phyloP scores from a whole-genome alignment of 2,113 vertebrate genomes.

The Brachionichthys hirsutus region DNA sequence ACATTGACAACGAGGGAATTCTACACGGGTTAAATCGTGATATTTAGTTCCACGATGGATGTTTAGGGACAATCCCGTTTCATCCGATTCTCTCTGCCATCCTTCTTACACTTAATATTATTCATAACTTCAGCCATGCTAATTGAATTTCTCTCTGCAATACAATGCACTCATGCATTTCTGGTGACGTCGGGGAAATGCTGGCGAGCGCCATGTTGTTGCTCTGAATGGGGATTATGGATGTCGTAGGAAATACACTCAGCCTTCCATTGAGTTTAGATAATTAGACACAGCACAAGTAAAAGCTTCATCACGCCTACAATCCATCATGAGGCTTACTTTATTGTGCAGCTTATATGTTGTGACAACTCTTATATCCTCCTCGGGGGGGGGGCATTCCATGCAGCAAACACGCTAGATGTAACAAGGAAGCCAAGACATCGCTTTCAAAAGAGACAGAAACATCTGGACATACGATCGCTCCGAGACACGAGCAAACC shows the following conservation, averaged over 20 bases:
- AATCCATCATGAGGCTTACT: neutral
- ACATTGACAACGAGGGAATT: too few species aligned
- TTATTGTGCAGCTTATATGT: constrained; percentile 1
- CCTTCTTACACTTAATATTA: constrained; percentile 4
- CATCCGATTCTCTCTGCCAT: neutral
- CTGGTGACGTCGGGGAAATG: neutral
- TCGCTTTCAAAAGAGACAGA: neutral
- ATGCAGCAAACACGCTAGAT: constrained; percentile 15
- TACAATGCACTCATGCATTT: constrained; percentile 1
- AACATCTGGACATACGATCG: too few species aligned
- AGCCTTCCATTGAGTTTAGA: constrained; percentile 2
- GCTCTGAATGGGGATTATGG: constrained; percentile 7
- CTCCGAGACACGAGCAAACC: too few species aligned
- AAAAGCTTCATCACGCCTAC: neutral
- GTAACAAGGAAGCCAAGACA: constrained; percentile 3
- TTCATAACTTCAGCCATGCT: constrained; percentile 19
- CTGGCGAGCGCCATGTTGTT: neutral
- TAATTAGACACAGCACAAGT: constrained; percentile 3
- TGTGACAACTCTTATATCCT: constrained; percentile 2
- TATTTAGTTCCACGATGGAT: neutral
- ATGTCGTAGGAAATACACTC: neutral
- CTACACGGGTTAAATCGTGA: too few species aligned
- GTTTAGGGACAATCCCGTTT: neutral
- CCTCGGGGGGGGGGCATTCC: neutral
- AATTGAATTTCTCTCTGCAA: constrained; percentile 12